These are phyloP conservation scores for Petrolisthes cinctipes DNA, from an alignment of 2,888 invertebrate genomes.

Conservation along the genomic window DNA sequence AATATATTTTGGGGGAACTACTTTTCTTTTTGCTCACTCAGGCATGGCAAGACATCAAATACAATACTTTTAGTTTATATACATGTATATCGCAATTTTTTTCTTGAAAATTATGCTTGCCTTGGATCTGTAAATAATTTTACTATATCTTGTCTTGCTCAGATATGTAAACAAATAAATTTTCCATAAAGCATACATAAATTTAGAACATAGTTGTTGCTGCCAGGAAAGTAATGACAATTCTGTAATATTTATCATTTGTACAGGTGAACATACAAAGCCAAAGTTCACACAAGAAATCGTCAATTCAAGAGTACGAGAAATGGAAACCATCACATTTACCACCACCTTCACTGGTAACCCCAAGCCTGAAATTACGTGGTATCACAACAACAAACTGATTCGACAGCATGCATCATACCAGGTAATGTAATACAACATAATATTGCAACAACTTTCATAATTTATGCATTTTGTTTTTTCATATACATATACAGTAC, in stretches of 20 bases:
- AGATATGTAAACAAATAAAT: no score
- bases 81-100: no score
- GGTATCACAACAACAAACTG: slow-evolving; percentile 61
- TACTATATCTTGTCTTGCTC: no score
- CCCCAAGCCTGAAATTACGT: slow-evolving; percentile 64
- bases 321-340: slow-evolving; percentile 64
- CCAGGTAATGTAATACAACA: slow-evolving; percentile 42
- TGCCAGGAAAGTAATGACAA: not conserved
- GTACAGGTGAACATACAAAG: slow-evolving; percentile 46
- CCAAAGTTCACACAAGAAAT: slow-evolving; percentile 63
- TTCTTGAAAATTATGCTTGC: no score
- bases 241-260: not conserved
- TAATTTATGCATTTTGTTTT: no score
- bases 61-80: no score
- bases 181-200: not conserved
- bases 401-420: slow-evolving; percentile 59
- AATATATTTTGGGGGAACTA: no score
- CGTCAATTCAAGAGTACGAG: slow-evolving; percentile 53
- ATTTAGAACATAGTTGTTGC: not conserved
- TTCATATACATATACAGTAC: no score
- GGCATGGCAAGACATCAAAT: no score
- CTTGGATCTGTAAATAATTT: no score
- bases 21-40: no score
- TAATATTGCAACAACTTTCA: no score
- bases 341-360: slow-evolving; percentile 62